These are phyloP conservation scores for Chlamydotis undulata DNA, from an alignment of 2,113 vertebrate genomes.

Conservation along the genomic window DNA sequence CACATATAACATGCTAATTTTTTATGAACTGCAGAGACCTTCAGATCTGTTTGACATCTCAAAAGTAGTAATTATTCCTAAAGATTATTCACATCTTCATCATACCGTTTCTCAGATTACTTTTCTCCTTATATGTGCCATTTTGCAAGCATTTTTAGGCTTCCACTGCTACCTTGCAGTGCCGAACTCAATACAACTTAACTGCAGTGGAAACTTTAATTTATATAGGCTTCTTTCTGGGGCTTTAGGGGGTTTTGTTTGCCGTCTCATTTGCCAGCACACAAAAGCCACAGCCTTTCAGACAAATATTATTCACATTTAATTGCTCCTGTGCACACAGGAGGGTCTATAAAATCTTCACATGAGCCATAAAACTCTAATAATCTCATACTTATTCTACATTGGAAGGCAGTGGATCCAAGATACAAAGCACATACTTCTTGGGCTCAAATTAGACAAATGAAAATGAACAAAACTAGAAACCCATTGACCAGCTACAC, in stretches of 20 bases:
- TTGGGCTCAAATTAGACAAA: background rate
- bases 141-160: background rate
- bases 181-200: background rate
- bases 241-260: background rate
- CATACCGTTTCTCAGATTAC: background rate
- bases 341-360: background rate
- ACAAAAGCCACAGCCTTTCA: background rate
- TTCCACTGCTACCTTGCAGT: background rate
- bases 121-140: background rate
- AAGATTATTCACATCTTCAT: background rate
- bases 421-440: background rate
- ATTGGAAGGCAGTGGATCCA: background rate
- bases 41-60: background rate
- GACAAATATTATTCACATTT: background rate
- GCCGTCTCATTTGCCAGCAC: background rate
- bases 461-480: background rate
- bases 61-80: background rate
- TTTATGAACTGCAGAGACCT: background rate
- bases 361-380: rapidly evolving
- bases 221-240: background rate
- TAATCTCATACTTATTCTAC: background rate
- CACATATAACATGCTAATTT: background rate
- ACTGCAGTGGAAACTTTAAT: background rate
- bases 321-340: background rate
- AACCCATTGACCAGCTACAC: background rate